Conservation (phyloP, 2,797 vertebrate genomes). For the Etheostoma perlongum region DNA sequence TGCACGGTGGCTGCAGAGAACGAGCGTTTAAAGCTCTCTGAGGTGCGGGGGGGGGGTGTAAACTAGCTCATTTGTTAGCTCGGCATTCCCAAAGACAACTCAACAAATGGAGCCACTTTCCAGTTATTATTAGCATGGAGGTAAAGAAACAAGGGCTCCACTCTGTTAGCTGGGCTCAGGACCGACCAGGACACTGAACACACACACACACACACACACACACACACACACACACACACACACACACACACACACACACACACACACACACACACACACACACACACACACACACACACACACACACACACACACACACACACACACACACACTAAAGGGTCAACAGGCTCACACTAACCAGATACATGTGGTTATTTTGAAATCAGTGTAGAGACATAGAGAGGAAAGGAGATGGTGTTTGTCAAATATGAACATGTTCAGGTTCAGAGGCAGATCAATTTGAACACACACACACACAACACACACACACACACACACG, state of each 20-base stretch:
- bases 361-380: not conserved
- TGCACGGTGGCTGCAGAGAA: constrained; percentile 56
- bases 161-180: constrained; percentile 25
- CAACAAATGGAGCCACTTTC: constrained; percentile 69
- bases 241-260: constrained; percentile 10
- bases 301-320: constrained; percentile 5
- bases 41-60: constrained; percentile 68
- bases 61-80: constrained; percentile 78
- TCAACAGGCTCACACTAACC: constrained; percentile 16
- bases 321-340: constrained; percentile 11
- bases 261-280: not conserved
- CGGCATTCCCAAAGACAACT: constrained; percentile 66
- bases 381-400: not conserved
- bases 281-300: not conserved
- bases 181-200: not conserved
- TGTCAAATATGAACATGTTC: constrained; percentile 30
- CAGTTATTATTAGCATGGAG: constrained; percentile 68
- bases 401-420: not conserved
- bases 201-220: not conserved
- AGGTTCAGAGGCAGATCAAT: constrained; percentile 24
- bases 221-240: not conserved
- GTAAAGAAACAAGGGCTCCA: constrained; percentile 32
- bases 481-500: not conserved
- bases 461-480: constrained; percentile 1
- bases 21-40: constrained; percentile 68